Percentiles rank a stretch among this genome's conserved stretches.
These are phyloP conservation scores for Cisticola juncidis DNA, from an alignment of 2,113 vertebrate species.

Conservation along the genomic window DNA sequence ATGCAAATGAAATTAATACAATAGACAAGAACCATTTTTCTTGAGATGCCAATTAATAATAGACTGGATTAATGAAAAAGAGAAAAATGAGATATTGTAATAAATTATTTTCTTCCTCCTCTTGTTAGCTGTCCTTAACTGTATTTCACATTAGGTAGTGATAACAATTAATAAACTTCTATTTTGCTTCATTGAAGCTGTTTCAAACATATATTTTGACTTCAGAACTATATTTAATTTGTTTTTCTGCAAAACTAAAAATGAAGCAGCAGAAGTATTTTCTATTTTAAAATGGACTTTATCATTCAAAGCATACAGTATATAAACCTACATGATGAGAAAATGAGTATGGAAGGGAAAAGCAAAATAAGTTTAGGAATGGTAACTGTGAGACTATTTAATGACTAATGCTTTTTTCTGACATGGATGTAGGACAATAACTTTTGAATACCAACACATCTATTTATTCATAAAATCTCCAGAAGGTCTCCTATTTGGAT, in stretches of 20 bases:
- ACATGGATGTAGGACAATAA: neutral
- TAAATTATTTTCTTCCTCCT: neutral
- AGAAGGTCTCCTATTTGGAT: constrained; percentile 61
- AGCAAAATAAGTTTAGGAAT: neutral
- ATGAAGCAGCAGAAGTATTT: neutral
- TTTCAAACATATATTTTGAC: neutral
- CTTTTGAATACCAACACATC: neutral
- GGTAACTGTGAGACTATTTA: neutral
- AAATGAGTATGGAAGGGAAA: neutral
- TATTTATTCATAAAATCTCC: constrained; percentile 3
- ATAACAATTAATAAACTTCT: neutral
- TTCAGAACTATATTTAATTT: neutral
- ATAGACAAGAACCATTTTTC: neutral
- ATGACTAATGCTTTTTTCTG: neutral
- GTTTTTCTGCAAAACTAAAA: neutral
- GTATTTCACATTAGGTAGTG: neutral
- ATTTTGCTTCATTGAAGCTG: neutral
- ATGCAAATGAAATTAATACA: constrained; percentile 29
- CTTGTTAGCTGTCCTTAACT: neutral
- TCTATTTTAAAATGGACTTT: neutral
- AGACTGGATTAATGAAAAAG: constrained; percentile 11
- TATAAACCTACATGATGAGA: neutral
- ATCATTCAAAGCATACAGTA: neutral
- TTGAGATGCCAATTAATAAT: constrained; percentile 19
- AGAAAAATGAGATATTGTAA: neutral